phyloP scores from a whole-genome alignment of 1,140 invertebrate genomes.

The Pogonus chalceus region DNA sequence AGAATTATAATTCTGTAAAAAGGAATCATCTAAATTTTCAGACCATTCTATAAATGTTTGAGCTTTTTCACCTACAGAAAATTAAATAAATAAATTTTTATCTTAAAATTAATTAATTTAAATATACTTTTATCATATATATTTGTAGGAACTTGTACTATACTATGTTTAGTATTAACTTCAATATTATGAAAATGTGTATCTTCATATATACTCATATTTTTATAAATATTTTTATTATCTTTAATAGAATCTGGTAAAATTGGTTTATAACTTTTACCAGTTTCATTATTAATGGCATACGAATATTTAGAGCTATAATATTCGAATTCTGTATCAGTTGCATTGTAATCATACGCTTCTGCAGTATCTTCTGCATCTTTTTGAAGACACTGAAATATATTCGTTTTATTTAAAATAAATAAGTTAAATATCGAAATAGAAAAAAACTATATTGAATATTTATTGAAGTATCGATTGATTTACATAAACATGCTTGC shows the following conservation, averaged over 20 bases:
- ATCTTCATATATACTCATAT: slow-evolving; percentile 54
- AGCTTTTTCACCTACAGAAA: slow-evolving; percentile 44
- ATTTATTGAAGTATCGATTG: slow-evolving; percentile 5
- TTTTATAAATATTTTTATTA: slow-evolving; percentile 36
- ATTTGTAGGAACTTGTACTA: slow-evolving; percentile 90
- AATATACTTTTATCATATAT: slow-evolving; percentile 73
- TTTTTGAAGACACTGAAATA: slow-evolving; percentile 56
- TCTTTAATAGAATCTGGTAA: slow-evolving; percentile 31
- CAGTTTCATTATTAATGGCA: slow-evolving; percentile 29
- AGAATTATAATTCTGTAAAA: slow-evolving; percentile 72
- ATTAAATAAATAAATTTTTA: neutral
- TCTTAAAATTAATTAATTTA: neutral
- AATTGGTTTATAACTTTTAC: slow-evolving; percentile 22
- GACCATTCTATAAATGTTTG: slow-evolving; percentile 78
- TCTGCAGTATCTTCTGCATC: slow-evolving; percentile 54
- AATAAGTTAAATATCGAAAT: neutral
- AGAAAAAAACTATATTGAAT: slow-evolving; percentile 8
- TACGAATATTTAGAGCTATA: slow-evolving; percentile 61
- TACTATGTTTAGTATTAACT: slow-evolving; percentile 73
- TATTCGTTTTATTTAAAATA: slow-evolving; percentile 12
- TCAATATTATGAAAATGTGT: slow-evolving; percentile 76
- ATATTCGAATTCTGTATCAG: slow-evolving; percentile 40
- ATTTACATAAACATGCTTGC: slow-evolving; percentile 7
- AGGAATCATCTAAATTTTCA: slow-evolving; percentile 70
- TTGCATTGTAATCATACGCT: slow-evolving; percentile 42